These are phyloP conservation scores for Microctenopoma stevenorrisi DNA, from an alignment of 2,797 vertebrate genomes.

Conservation along the genomic window DNA sequence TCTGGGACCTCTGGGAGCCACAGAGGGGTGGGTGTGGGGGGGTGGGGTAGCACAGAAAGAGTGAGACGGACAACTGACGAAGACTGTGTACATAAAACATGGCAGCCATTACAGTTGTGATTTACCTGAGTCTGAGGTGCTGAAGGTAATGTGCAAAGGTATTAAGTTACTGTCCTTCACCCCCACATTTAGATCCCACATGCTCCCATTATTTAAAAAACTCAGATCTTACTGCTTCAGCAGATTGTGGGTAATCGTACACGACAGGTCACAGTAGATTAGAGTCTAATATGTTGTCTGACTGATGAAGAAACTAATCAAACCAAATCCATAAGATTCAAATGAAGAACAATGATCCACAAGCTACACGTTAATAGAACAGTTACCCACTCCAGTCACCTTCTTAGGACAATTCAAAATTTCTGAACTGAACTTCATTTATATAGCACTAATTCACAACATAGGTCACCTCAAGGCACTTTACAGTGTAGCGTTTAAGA, in stretches of 20 bases:
- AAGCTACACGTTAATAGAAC: not conserved
- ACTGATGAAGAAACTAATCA: not conserved
- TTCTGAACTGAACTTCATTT: too few relatives aligned
- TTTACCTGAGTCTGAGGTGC: slow-evolving; percentile 65
- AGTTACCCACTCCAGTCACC: too few relatives aligned
- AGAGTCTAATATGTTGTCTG: too few relatives aligned
- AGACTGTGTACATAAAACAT: slow-evolving; percentile 63
- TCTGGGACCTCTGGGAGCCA: slow-evolving; percentile 3
- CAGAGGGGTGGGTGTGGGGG: slow-evolving; percentile 8
- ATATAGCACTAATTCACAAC: too few relatives aligned
- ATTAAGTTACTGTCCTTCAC: slow-evolving; percentile 59
- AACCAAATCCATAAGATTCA: too few relatives aligned
- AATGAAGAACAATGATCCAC: not conserved
- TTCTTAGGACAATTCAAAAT: too few relatives aligned
- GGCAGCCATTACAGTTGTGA: slow-evolving; percentile 61
- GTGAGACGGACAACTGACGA: slow-evolving; percentile 50
- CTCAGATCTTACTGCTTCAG: slow-evolving; percentile 11
- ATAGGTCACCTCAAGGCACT: too few relatives aligned
- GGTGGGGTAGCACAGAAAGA: slow-evolving; percentile 7
- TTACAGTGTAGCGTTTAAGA: too few relatives aligned
- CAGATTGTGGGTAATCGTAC: not conserved
- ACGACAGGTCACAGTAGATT: not conserved
- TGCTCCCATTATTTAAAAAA: slow-evolving; percentile 27
- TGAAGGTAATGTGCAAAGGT: slow-evolving; percentile 69
- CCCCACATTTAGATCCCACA: slow-evolving; percentile 41